Base-by-base conservation (phyloP, 2,888 invertebrate species). In the Tetranychus piercei region DNA sequence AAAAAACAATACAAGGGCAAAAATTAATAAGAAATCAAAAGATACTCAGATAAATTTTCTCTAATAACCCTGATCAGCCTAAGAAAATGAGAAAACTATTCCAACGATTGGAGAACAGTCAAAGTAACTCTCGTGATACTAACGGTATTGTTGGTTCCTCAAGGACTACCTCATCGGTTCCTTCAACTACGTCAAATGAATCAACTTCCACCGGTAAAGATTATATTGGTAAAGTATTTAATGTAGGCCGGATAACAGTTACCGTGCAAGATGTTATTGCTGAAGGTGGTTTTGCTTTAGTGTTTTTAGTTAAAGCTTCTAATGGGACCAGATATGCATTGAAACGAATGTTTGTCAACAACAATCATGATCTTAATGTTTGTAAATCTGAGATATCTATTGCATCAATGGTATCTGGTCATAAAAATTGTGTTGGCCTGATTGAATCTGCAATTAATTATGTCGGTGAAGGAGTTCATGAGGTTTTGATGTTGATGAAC, bases 261-360 rank as follows among this genome's bases (percentile, higher is more conserved):
- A 89, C 88, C 75, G 90, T 92, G 45, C 91, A 92, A 83, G 91
- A 92, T 83, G 87, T 90, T 78, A 86, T 92, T 80, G 92, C 92
- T 77, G 92, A 92, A 88, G 92, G 91, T 90, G 94, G 94, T 77
- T 94, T 94, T 86, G 92, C 93, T 74, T 88, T 94, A 81, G 93
- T 94, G 67, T 94, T 92, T 84, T 85, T 92, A 80, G 92, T 90
- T 73, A 89, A 89, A 82, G 87, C 87, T 79, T 34, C 74, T 23
- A 80, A 81, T 74, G 82, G 82, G 78, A 86, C 86, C 76, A 87
- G 88, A 79, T 92, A 89, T 85, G 94, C 94, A 73, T 86, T 94
- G 77, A 94, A 94, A 83, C 87, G 94, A 78, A 90, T 94, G 88
- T 92, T 91, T 83, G 92, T 94, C 79, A 92, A 92, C 83, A 92